Evolutionary conservation across 2,113 vertebrate genomes (phyloP).

Genomic region (Columbina picui): DNA sequence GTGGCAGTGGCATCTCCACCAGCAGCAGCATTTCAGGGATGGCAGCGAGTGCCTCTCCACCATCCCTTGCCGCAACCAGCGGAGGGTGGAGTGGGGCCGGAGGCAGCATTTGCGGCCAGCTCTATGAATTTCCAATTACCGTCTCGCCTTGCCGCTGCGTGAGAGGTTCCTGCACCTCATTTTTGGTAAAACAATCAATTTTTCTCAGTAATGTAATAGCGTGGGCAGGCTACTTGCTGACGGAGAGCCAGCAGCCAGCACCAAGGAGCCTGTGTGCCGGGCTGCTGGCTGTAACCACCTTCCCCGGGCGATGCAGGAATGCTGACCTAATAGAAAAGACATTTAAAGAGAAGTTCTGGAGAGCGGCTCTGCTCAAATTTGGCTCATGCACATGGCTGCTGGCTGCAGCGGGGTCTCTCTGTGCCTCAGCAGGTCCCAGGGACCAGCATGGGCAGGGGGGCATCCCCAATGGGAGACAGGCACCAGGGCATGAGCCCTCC

Average conservation of each 20-base stretch:
- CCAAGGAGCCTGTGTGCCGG: constrained; percentile 57
- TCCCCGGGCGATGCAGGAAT: constrained; percentile 46
- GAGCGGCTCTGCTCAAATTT: neutral
- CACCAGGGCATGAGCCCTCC: neutral
- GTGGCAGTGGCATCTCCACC: neutral
- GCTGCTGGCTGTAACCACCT: constrained; percentile 55
- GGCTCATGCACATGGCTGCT: neutral
- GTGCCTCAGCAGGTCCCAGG: neutral
- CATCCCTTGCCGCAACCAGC: neutral
- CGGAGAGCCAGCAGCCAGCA: constrained; percentile 25
- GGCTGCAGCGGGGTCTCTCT: neutral
- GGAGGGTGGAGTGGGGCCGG: neutral
- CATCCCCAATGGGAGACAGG: rapidly evolving
- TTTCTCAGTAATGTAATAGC: constrained; percentile 65
- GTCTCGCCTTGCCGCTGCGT: neutral
- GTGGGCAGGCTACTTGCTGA: constrained; percentile 51
- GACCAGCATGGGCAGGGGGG: rapidly evolving
- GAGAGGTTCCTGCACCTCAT: constrained; percentile 47
- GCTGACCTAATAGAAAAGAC: constrained; percentile 67
- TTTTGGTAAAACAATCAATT: constrained; percentile 59
- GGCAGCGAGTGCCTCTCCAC: neutral
- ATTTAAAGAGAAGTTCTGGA: constrained; percentile 58
- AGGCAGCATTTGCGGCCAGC: neutral
- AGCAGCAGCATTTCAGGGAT: rapidly evolving
- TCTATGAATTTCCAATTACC: constrained; percentile 53